Base-by-base conservation (phyloP, 23 tunicate species). In the Ascidia mentula region DNA sequence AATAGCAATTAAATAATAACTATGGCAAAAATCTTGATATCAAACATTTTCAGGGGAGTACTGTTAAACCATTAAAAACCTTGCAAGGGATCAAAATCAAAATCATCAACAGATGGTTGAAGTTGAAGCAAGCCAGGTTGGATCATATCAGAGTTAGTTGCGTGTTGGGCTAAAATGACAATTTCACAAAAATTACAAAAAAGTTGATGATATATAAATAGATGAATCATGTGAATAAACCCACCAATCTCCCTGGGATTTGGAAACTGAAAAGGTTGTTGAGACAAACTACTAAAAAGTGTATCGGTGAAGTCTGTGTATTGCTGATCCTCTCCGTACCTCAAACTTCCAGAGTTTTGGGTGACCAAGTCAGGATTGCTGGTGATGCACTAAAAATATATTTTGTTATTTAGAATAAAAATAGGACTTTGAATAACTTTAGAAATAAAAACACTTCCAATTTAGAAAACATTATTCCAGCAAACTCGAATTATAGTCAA, bases 81-180 rank as follows among this genome's bases (percentile, higher is more conserved):
- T 46, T 90, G 95, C 73, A 90, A 80, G 3, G 95, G 75, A 79
- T 92, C 97, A 35, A 92, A 90, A 37, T 86, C 97, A 76, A 75
- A 85, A 34, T 92, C 97, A 72, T 92, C 97, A 61, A 92, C 60
- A 12, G 86, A 32, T 9, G 98, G 98, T 80, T 93, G 98, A 18
- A 93, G 87, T 72, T 93, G 98, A 18, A 93, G 79, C 75, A 93
- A 72, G 22, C 98, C 98, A 0, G 98, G 93, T 72, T 93, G 98
- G 80, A 93, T 93, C 93, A 93, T 84, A 59, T 93, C 98, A 28
- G 98, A 87, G 72, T 93, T 93, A 42, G 93, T 93, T 34, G 98
- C 87, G 32, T 93, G 92, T 80, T 76, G 82, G 9, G 94, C 93
- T 85, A 69, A 31, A 61, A 40, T 61, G 31, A 40, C 13, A 38